These are phyloP conservation scores for Cossypha dichroa DNA, from an alignment of 2,797 vertebrate species.

Conservation along the genomic window DNA sequence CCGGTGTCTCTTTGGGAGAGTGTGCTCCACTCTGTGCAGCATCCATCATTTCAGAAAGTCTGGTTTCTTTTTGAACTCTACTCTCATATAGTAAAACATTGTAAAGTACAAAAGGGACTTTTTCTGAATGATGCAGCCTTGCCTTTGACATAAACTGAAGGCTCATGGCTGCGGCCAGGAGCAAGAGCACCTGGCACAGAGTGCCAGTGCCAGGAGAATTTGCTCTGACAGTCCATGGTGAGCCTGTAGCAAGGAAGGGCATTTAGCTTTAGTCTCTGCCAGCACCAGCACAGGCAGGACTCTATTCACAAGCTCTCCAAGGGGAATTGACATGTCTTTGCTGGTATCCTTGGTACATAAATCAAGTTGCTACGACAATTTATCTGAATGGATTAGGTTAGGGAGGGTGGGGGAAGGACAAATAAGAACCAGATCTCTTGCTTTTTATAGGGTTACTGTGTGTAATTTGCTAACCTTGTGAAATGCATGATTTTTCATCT, in stretches of 20 bases:
- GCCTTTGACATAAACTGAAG: neutral
- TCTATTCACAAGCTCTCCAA: neutral
- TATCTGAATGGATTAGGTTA: neutral
- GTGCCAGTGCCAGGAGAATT: neutral
- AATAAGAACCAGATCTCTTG: neutral
- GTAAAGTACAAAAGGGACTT: neutral
- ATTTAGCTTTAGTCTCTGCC: neutral
- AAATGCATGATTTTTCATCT: neutral
- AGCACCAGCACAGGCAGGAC: neutral
- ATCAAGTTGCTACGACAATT: constrained; percentile 36
- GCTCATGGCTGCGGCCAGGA: neutral
- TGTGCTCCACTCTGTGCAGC: no score
- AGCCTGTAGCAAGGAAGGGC: neutral
- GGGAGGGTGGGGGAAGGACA: neutral
- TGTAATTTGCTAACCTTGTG: neutral
- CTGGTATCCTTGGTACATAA: neutral
- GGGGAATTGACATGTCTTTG: neutral
- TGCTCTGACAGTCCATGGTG: neutral
- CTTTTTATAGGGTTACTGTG: neutral
- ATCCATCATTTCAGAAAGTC: neutral
- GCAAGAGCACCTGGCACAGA: accelerated
- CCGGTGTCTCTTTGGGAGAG: neutral
- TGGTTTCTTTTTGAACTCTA: neutral
- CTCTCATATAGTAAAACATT: neutral
- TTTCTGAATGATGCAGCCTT: neutral